Percentiles rank a stretch among this genome's conserved stretches.
Conservation (phyloP, 2,888 invertebrate genomes). For the Blastobasis lacticolella region DNA sequence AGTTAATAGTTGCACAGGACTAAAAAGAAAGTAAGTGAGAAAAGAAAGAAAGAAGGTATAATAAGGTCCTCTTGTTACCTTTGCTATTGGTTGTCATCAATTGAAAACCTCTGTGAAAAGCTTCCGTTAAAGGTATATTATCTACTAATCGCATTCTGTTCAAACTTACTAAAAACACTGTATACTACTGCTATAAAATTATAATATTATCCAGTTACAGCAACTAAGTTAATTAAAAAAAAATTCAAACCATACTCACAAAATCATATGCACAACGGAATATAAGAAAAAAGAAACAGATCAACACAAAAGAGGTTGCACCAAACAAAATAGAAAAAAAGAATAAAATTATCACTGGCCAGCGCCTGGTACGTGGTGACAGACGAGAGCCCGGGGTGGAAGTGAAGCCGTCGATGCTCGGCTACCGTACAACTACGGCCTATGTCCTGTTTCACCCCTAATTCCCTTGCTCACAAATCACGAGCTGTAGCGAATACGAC, state of each 20-base stretch:
- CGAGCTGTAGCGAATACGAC: conserved; percentile 18
- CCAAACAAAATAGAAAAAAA: conserved; percentile 9
- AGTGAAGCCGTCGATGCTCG: conserved; percentile 36
- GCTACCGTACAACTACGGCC: conserved; percentile 28
- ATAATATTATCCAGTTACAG: no score
- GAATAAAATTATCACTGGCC: conserved; percentile 10
- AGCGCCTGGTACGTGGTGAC: conserved; percentile 30
- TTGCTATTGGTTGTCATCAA: no score
- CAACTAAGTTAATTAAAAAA: conserved; percentile 1
- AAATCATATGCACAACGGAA: conserved; percentile 18
- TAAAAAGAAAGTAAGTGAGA: no score
- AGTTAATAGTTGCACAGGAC: no score
- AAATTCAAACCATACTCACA: conserved; percentile 5
- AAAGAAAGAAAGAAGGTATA: no score
- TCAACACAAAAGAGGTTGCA: background rate
- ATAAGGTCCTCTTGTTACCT: no score
- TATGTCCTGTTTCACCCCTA: conserved; percentile 37
- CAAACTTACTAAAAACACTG: no score
- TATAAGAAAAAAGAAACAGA: no score
- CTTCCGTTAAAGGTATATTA: no score
- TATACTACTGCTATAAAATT: no score
- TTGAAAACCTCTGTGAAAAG: no score
- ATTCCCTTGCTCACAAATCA: conserved; percentile 34
- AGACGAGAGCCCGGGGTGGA: conserved; percentile 40
- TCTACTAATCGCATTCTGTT: background rate